phyloP scores from a whole-genome alignment of 2,888 invertebrate genomes.

The Empis stercorea region DNA sequence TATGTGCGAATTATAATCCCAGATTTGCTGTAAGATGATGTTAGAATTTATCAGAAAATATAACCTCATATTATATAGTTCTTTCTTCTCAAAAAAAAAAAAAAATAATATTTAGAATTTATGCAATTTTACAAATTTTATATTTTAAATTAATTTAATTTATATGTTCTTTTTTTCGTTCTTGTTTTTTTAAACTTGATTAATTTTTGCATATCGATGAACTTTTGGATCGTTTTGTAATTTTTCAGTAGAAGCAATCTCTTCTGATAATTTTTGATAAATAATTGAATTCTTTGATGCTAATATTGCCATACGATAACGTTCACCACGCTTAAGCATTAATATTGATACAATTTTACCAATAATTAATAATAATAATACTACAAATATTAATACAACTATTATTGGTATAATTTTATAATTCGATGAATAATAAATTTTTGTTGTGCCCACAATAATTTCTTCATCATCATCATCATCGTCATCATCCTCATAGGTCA shows the following conservation, averaged over 20 bases:
- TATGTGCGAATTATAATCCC: too few relatives aligned
- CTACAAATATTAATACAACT: slow-evolving; percentile 43
- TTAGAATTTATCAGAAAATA: too few relatives aligned
- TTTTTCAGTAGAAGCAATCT: slow-evolving; percentile 47
- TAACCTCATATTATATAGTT: too few relatives aligned
- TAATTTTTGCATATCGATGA: slow-evolving; percentile 48
- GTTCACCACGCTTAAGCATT: slow-evolving; percentile 40
- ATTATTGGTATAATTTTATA: slow-evolving; percentile 44
- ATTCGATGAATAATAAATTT: slow-evolving; percentile 33
- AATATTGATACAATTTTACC: slow-evolving; percentile 40
- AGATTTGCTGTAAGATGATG: too few relatives aligned
- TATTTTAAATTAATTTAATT: not conserved
- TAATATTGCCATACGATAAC: slow-evolving; percentile 36
- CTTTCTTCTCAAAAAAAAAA: too few relatives aligned
- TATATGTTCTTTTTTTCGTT: too few relatives aligned
- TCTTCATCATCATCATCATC: slow-evolving; percentile 22
- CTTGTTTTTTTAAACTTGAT: slow-evolving; percentile 36
- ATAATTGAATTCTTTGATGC: slow-evolving; percentile 43
- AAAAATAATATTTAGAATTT: too few relatives aligned
- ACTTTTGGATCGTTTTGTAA: slow-evolving; percentile 49
- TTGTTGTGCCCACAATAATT: slow-evolving; percentile 34
- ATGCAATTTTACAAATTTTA: too few relatives aligned
- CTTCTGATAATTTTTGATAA: slow-evolving; percentile 67
- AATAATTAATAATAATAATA: slow-evolving; percentile 42
- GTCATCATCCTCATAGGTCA: slow-evolving; percentile 21